Evolutionary conservation across 2,797 vertebrate species (phyloP).

Genomic region (Pelobates cultripes): DNA sequence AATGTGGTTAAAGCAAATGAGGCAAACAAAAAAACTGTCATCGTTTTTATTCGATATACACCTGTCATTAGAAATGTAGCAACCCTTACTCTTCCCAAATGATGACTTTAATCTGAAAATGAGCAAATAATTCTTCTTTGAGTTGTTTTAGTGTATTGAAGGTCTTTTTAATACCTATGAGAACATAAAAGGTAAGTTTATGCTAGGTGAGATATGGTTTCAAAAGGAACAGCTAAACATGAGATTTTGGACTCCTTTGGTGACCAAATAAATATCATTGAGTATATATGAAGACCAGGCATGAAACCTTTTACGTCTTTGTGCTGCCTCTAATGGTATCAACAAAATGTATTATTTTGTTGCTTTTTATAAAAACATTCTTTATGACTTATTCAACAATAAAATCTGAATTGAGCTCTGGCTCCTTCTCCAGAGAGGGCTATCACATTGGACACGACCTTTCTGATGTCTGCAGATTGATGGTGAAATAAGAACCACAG

Average conservation of each 20-base stretch:
- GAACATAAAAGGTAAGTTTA: neutral
- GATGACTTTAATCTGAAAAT: conserved; percentile 1
- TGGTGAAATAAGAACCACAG: too few species aligned
- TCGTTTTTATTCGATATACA: conserved; percentile 15
- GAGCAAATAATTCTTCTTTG: neutral
- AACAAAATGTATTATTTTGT: too few species aligned
- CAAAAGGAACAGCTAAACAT: neutral
- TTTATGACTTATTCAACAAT: too few species aligned
- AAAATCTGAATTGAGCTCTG: too few species aligned
- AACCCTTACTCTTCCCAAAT: neutral
- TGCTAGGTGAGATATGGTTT: neutral
- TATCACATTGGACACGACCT: too few species aligned
- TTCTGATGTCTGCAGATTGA: too few species aligned
- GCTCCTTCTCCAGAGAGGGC: too few species aligned
- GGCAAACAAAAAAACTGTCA: neutral
- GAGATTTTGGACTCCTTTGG: neutral
- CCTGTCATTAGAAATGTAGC: conserved; percentile 23
- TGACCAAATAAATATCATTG: conserved; percentile 9
- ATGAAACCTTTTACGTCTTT: too few species aligned
- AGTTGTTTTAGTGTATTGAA: conserved; percentile 12
- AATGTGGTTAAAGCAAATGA: conserved; percentile 19
- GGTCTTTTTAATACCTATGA: neutral
- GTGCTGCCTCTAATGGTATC: too few species aligned
- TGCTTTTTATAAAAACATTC: too few species aligned
- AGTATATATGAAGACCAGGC: neutral